Evolutionary conservation across 30 jellyfish, hydroid and myxozoan genomes (phyloP), one percentile per base, ranked within the genome.

Genomic region (Hydra vulgaris): DNA sequence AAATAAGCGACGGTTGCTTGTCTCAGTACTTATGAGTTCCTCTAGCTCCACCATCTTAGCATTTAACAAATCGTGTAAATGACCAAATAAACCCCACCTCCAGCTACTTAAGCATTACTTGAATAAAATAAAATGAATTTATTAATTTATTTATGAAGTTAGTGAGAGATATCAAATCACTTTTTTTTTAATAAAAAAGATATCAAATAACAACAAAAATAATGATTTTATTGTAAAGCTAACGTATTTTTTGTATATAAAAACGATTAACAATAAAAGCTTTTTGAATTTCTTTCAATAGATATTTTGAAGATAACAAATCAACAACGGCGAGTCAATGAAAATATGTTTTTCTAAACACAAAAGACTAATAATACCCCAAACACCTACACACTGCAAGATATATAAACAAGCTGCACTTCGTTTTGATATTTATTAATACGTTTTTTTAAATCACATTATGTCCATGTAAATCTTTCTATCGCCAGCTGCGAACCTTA

Each of bases 311-410:
- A 1, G 25, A n/a, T 68, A 23, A 68, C 8, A n/a, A 68, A 23
- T 68, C 25, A 56, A 3, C 25, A 23, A 68, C 25, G 27, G 75
- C 75, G 75, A 68, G 75, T 68, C 75, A 68, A 68, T 68, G 27
- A 68, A 68, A 68, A n/a, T 68, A 23, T n/a, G 25, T n/a, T 68
- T 68, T 68, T 68, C 75, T 68, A n/a, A n/a, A n/a, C 75, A n/a
- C 16, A n/a, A 20, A 20, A n/a, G 75, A 3, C 12, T 68, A 15
- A 68, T 68, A 68, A 68, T 68, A 68, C 26, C 75, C 27, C 16
- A 16, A 68, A 68, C 75, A 68, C 75, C 75, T 68, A 68, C 25
- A 8, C 75, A n/a, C 75, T n/a, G 75, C 27, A 68, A n/a, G 75
- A 68, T 68, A 68, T n/a, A 20, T 20, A 23, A 8, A n/a, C 27